Evolutionary conservation across 1,140 invertebrate species (phyloP).

Genomic region (Brevipalpus yothersi): DNA sequence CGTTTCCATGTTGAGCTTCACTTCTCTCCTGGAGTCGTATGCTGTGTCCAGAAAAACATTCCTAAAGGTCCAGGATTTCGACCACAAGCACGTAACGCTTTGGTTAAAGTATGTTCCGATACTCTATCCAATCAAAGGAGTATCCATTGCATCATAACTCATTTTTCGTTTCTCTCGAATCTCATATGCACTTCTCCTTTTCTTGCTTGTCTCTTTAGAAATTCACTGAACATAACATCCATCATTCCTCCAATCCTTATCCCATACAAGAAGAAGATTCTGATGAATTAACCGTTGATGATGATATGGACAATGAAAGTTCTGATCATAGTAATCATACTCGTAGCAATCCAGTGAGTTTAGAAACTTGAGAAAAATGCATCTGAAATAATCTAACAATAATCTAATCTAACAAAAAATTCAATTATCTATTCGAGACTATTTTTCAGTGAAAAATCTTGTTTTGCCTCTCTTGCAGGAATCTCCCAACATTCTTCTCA

Average conservation of each 20-base stretch:
- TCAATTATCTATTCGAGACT: too few relatives aligned
- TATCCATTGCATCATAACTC: background rate
- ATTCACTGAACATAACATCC: background rate
- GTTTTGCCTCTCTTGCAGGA: background rate
- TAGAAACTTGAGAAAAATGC: background rate
- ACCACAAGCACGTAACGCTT: constrained; percentile 40
- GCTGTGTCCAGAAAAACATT: constrained; percentile 76
- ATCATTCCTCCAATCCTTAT: constrained; percentile 2
- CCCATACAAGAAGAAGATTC: constrained; percentile 8
- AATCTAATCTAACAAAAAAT: too few relatives aligned
- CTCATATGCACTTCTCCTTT: background rate
- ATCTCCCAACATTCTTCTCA: background rate
- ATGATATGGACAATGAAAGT: background rate
- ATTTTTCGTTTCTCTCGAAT: background rate
- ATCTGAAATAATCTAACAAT: too few relatives aligned
- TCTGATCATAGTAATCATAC: background rate
- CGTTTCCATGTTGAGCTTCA: constrained; percentile 87
- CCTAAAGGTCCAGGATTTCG: constrained; percentile 77
- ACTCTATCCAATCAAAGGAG: too few relatives aligned
- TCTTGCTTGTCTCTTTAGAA: background rate
- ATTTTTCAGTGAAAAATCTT: background rate
- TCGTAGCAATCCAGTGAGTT: constrained; percentile 2
- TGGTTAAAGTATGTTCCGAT: background rate
- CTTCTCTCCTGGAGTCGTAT: constrained; percentile 89
- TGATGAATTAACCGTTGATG: background rate